Evolutionary conservation across 2,888 invertebrate genomes (phyloP), one percentile per base, ranked within the genome.

Genomic region (Drosophila mulleri): DNA sequence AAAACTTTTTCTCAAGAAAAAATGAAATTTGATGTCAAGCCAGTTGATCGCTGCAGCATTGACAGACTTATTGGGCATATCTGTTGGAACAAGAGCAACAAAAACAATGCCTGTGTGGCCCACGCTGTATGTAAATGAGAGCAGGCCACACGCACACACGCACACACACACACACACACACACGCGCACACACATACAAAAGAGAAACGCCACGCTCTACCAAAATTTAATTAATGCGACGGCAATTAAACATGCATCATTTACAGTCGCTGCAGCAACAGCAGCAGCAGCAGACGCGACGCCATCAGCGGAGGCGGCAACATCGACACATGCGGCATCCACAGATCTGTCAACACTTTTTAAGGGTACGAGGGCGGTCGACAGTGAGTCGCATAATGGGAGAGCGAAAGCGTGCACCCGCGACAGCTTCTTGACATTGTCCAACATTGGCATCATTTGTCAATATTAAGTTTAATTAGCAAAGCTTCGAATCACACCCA

Each of bases 221-320:
- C 78, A 59, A 84, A 84, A 89, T 87, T 83, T 87, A 89, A 90
- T 87, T 87, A 89, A 87, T 87, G 87, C 90, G 80, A 75, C 69
- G 85, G 88, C 87, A 87, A 87, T 87, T 87, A 87, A 87, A 87
- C 90, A 87, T 87, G 87, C 90, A 90, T 90, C 90, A 90, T 87
- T 87, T 90, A 87, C 79, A 85, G 88, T 73, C 71, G 65, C 87
- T 60, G 72, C 70, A 62, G 66, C 72, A 61, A 58, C 75, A 18
- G 26, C 75, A 14, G 26, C 70, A 67, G 63, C 67, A 48, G 70
- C 62, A 67, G 67, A 68, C 67, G 73, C 83, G 47, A 57, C 80
- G 59, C 48, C 61, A 62, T 59, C 63, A 71, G 77, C 53, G 76
- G 70, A 75, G 76, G 80, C 77, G 80, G 72, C 81, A 62, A 76